A percentile compares a stretch with the other conserved stretches of the same genome.
These are phyloP conservation scores for Taenioides sp. DNA, from an alignment of 2,797 vertebrate species.

Conservation along the genomic window DNA sequence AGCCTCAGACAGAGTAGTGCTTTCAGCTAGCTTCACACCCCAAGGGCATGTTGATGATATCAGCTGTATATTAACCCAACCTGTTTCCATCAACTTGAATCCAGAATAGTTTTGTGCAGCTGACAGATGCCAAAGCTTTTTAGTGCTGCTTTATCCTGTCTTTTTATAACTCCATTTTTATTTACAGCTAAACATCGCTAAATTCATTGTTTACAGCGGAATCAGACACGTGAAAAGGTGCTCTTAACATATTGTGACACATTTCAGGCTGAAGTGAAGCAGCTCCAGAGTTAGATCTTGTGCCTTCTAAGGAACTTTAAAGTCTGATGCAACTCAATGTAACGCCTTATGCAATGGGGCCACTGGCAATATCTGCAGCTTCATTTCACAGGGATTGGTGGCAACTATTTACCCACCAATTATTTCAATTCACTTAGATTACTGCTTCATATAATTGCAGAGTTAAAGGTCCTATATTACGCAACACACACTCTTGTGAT, in stretches of 20 bases:
- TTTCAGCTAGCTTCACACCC: no score
- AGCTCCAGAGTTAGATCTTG: slow-evolving; percentile 18
- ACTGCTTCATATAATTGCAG: slow-evolving; percentile 7
- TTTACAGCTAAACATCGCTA: neutral
- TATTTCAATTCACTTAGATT: slow-evolving; percentile 5
- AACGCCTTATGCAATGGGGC: slow-evolving; percentile 44
- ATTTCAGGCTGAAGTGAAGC: slow-evolving; percentile 28
- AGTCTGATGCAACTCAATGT: slow-evolving; percentile 62
- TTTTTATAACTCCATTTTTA: neutral
- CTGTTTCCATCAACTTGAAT: neutral
- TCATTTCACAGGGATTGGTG: slow-evolving; percentile 22
- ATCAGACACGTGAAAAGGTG: slow-evolving; percentile 17
- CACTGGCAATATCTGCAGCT: slow-evolving; percentile 30
- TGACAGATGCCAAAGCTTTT: slow-evolving; percentile 2
- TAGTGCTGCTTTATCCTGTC: neutral
- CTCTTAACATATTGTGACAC: slow-evolving; percentile 31
- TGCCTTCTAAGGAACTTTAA: slow-evolving; percentile 35
- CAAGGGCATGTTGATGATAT: no score
- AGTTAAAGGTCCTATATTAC: neutral
- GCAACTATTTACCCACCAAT: slow-evolving; percentile 19
- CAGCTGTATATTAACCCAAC: neutral
- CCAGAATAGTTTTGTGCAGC: no score
- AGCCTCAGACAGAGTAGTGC: no score
- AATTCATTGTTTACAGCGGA: slow-evolving; percentile 5
- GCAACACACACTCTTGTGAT: no score